Percentiles rank a stretch among this genome's conserved stretches.
These are phyloP conservation scores for Andrena minutula DNA, from an alignment of 2,888 invertebrate species.

Conservation along the genomic window DNA sequence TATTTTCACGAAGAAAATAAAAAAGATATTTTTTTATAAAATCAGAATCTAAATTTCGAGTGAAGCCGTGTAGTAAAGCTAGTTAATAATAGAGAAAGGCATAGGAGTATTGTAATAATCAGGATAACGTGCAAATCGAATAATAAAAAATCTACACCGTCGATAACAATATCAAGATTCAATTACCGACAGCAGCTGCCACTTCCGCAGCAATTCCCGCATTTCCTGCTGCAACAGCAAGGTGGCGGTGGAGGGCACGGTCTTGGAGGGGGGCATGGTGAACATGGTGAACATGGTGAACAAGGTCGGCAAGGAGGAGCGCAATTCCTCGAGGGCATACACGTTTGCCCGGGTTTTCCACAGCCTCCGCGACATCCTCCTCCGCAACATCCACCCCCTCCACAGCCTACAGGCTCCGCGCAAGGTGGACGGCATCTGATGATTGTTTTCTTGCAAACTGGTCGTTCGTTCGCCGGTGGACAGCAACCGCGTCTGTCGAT, in stretches of 20 bases:
- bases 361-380: constrained; percentile 78
- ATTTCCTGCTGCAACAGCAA: constrained; percentile 63
- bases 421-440: constrained; percentile 65
- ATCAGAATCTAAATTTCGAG: too few relatives aligned
- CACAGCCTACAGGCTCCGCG: constrained; percentile 68
- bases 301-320: constrained; percentile 69
- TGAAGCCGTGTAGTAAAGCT: too few relatives aligned
- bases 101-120: background rate
- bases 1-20: too few relatives aligned
- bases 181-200: constrained; percentile 72
- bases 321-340: constrained; percentile 73
- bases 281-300: constrained; percentile 73
- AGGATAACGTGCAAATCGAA: constrained; percentile 17
- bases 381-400: constrained; percentile 78
- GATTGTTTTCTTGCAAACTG: constrained; percentile 63
- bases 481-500: constrained; percentile 70
- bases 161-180: constrained; percentile 10
- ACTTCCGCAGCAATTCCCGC: constrained; percentile 39
- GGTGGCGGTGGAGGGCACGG: constrained; percentile 63
- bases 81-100: background rate
- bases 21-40: too few relatives aligned
- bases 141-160: background rate
- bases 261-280: constrained; percentile 51
- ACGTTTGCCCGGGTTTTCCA: constrained; percentile 76
- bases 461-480: constrained; percentile 68